Evolutionary conservation across 2,113 vertebrate genomes (phyloP).

Genomic region (Nycticebus coucang): DNA sequence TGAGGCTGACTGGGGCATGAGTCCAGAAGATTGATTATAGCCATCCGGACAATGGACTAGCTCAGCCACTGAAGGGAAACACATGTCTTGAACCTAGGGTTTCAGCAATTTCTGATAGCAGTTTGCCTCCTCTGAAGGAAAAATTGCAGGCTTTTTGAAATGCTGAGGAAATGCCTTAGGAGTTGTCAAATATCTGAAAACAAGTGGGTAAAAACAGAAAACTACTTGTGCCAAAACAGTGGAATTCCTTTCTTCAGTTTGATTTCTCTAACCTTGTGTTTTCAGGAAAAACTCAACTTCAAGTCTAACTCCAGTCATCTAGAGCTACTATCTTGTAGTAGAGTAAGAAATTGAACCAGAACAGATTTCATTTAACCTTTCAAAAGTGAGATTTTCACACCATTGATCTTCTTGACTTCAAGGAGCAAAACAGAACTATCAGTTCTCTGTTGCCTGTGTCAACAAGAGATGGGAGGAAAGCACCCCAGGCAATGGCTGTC

Average conservation of each 20-base stretch:
- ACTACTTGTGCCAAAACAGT: slow-evolving; percentile 36
- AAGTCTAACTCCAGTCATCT: slow-evolving; percentile 29
- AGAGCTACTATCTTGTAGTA: slow-evolving; percentile 59
- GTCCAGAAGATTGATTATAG: neutral
- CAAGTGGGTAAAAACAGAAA: slow-evolving; percentile 62
- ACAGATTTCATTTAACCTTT: slow-evolving; percentile 78
- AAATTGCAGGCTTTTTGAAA: slow-evolving; percentile 63
- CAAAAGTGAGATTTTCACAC: slow-evolving; percentile 74
- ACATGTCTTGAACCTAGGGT: neutral
- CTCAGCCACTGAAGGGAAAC: neutral
- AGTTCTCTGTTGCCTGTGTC: slow-evolving; percentile 37
- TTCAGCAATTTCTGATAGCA: neutral
- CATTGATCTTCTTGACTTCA: slow-evolving; percentile 66
- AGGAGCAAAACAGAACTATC: slow-evolving; percentile 58
- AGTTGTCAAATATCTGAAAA: slow-evolving; percentile 66
- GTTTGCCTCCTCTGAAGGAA: slow-evolving; percentile 31
- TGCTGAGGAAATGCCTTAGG: slow-evolving; percentile 43
- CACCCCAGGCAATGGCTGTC: neutral
- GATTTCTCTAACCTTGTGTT: slow-evolving; percentile 62
- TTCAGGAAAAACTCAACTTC: slow-evolving; percentile 71
- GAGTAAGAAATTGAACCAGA: slow-evolving; percentile 73
- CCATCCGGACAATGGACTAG: neutral
- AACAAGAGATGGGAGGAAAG: slow-evolving; percentile 19
- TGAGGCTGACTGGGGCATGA: neutral
- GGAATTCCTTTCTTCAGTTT: slow-evolving; percentile 59